Conservation (phyloP, 2,888 invertebrate genomes). For the Isoperla grammatica region DNA sequence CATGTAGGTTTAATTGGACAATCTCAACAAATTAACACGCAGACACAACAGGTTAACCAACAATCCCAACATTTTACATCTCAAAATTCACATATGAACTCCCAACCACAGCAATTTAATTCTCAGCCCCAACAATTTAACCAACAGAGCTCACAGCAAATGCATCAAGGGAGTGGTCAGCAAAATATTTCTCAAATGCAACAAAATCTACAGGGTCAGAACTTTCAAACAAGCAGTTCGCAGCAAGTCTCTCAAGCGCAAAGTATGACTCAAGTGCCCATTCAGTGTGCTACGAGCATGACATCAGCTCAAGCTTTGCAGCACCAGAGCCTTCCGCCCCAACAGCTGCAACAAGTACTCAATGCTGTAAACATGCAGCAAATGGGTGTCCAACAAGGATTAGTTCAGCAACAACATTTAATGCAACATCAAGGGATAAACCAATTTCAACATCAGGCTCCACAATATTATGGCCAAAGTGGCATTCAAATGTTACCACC, state of each 20-base stretch:
- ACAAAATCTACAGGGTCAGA: neutral
- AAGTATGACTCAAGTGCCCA: slow-evolving; percentile 31
- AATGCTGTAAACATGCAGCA: slow-evolving; percentile 41
- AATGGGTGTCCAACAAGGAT: slow-evolving; percentile 36
- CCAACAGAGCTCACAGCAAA: slow-evolving; percentile 18
- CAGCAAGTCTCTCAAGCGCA: slow-evolving; percentile 14
- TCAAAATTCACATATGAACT: slow-evolving; percentile 20
- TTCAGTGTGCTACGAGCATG: slow-evolving; percentile 15
- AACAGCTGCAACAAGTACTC: slow-evolving; percentile 39
- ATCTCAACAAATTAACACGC: neutral
- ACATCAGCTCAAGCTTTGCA: slow-evolving; percentile 29
- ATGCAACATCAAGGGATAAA: slow-evolving; percentile 41
- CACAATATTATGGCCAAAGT: slow-evolving; percentile 2
- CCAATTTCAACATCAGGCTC: neutral
- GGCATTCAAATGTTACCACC: neutral
- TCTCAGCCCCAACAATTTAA: slow-evolving; percentile 31
- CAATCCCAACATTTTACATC: slow-evolving; percentile 21
- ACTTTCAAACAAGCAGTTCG: slow-evolving; percentile 8
- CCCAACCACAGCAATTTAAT: slow-evolving; percentile 28
- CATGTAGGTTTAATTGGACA: slow-evolving; percentile 4
- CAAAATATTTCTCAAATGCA: neutral
- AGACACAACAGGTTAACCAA: slow-evolving; percentile 22
- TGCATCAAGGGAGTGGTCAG: neutral
- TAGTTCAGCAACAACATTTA: slow-evolving; percentile 44
- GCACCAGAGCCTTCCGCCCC: slow-evolving; percentile 38